These are phyloP conservation scores for Chouioia cunea DNA, from an alignment of 2,888 invertebrate species.

Conservation along the genomic window DNA sequence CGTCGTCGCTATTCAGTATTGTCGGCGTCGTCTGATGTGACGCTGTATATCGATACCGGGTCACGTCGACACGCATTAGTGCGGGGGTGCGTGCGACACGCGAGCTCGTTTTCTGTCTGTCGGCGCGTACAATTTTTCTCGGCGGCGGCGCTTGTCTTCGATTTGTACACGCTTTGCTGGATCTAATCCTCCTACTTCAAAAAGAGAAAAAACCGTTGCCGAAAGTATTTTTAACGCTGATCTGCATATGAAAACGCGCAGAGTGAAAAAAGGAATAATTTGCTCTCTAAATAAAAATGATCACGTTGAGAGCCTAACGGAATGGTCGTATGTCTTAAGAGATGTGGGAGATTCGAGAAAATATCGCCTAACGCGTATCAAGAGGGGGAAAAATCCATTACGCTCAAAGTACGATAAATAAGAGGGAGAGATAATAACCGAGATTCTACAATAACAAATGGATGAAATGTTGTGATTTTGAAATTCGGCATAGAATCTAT, in stretches of 20 bases:
- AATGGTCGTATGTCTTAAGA: conserved; percentile 33
- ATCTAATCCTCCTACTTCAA: conserved; percentile 15
- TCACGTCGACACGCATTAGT: conserved; percentile 38
- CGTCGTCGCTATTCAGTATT: neutral
- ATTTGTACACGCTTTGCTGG: conserved; percentile 33
- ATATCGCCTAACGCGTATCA: conserved; percentile 7
- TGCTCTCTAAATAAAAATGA: conserved; percentile 33
- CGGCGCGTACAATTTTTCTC: neutral
- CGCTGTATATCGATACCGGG: conserved; percentile 9
- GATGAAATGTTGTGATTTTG: too few species aligned
- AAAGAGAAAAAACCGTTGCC: conserved; percentile 1
- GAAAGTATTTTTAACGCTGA: too few species aligned
- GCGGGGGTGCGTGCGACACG: conserved; percentile 19
- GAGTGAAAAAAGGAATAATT: conserved; percentile 8
- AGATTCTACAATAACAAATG: too few species aligned
- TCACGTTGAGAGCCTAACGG: conserved; percentile 6
- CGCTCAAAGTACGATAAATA: neutral
- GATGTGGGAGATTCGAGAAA: conserved; percentile 30
- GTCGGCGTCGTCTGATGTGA: conserved; percentile 17
- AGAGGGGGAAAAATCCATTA: too few species aligned
- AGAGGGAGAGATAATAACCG: conserved; percentile 41
- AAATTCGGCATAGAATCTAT: too few species aligned
- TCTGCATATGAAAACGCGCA: neutral
- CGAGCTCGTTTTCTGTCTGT: conserved; percentile 15
- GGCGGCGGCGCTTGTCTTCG: conserved; percentile 17